These are phyloP conservation scores for Branchellion lobata DNA, from an alignment of 2,888 invertebrate species.

Conservation along the genomic window DNA sequence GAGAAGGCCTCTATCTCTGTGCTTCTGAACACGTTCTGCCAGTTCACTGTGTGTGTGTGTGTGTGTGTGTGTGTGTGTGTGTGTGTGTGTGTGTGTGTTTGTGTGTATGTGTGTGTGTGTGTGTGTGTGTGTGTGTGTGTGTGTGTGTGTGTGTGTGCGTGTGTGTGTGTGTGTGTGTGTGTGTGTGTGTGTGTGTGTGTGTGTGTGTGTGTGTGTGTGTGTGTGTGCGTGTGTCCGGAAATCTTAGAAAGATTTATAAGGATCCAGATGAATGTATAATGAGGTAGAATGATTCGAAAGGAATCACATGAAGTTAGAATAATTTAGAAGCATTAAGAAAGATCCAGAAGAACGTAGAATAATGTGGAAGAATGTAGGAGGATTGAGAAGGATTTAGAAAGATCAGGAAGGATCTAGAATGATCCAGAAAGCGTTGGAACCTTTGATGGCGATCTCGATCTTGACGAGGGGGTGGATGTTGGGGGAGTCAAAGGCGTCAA, in stretches of 20 bases:
- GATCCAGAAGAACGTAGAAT: too few relatives aligned
- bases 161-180: neutral
- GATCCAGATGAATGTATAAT: too few relatives aligned
- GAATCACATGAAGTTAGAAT: too few relatives aligned
- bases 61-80: neutral
- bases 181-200: neutral
- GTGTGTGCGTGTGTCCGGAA: too few relatives aligned
- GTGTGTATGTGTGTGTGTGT: neutral
- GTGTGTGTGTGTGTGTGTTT: neutral
- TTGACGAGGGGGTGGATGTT: conserved; percentile 80
- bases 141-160: too few relatives aligned
- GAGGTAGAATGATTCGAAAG: too few relatives aligned
- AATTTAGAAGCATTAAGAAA: too few relatives aligned
- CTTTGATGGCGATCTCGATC: conserved; percentile 67
- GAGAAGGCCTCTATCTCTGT: conserved; percentile 70
- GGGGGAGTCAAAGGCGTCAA: conserved; percentile 80
- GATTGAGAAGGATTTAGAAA: too few relatives aligned
- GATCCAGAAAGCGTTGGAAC: too few relatives aligned
- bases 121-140: neutral
- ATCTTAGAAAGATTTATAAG: too few relatives aligned
- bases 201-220: neutral
- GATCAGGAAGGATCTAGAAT: too few relatives aligned
- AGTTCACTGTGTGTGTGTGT: conserved; percentile 66
- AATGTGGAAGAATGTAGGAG: too few relatives aligned
- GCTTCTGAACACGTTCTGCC: conserved; percentile 69